These are phyloP conservation scores for Tromatobia lineatoria DNA, from an alignment of 2,888 invertebrate genomes.

Conservation along the genomic window DNA sequence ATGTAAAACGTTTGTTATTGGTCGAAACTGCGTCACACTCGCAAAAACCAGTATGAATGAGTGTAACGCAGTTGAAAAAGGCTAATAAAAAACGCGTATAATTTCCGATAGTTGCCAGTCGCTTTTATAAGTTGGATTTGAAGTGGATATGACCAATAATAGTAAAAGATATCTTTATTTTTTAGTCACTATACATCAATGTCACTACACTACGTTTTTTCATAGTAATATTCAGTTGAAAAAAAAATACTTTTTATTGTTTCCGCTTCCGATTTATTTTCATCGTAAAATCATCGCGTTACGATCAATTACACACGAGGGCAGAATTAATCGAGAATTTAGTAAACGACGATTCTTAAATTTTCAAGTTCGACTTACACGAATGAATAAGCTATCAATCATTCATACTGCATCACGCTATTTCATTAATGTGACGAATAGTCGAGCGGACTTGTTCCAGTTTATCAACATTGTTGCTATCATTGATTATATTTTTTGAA, in stretches of 20 bases:
- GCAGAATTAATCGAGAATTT: conserved; percentile 66
- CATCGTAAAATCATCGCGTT: conserved; percentile 32
- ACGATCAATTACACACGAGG: conserved; percentile 52
- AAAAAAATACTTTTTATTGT: conserved; percentile 15
- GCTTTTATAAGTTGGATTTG: conserved; percentile 77
- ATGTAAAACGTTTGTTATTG: conserved; percentile 17
- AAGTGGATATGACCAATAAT: conserved; percentile 76
- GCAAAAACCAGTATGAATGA: background rate
- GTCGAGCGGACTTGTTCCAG: conserved; percentile 18
- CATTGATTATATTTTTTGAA: conserved; percentile 33
- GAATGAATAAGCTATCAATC: conserved; percentile 29
- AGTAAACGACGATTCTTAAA: background rate
- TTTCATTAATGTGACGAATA: conserved; percentile 22
- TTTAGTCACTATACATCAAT: conserved; percentile 54
- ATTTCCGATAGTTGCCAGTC: conserved; percentile 71
- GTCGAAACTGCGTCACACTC: conserved; percentile 8
- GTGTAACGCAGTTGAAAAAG: conserved; percentile 4
- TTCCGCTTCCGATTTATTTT: conserved; percentile 14
- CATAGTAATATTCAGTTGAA: conserved; percentile 31
- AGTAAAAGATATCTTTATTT: conserved; percentile 65
- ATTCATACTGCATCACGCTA: conserved; percentile 37
- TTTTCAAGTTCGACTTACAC: conserved; percentile 27
- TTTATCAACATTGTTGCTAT: conserved; percentile 12
- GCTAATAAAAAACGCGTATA: conserved; percentile 13
- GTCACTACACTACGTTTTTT: conserved; percentile 39